phyloP scores from a whole-genome alignment of 2,797 vertebrate genomes.

The Gallinago nigripennis region DNA sequence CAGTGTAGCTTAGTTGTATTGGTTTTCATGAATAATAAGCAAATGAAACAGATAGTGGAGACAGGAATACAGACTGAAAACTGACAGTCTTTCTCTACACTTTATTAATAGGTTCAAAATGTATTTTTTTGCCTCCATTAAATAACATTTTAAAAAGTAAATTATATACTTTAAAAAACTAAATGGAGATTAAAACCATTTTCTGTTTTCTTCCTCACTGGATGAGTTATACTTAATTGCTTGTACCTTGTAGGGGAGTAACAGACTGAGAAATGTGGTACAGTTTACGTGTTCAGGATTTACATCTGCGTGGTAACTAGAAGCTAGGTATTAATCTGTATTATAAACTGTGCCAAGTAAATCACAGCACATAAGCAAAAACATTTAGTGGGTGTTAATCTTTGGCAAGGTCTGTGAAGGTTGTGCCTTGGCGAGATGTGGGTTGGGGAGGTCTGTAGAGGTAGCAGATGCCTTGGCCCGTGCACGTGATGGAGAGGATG shows the following conservation, averaged over 20 bases:
- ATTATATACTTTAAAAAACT: background rate
- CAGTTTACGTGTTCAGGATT: background rate
- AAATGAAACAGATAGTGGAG: background rate
- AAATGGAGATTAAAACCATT: background rate
- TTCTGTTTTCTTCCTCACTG: background rate
- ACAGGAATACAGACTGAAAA: background rate
- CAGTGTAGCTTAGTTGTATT: background rate
- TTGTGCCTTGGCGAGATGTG: background rate
- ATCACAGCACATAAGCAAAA: background rate
- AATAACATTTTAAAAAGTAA: background rate
- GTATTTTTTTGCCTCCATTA: background rate
- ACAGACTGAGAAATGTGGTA: background rate
- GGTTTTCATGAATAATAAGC: background rate
- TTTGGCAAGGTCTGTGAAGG: background rate
- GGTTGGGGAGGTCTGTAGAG: background rate
- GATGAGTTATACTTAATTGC: background rate
- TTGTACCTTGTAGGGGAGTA: background rate
- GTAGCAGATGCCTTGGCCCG: background rate
- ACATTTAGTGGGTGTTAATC: background rate
- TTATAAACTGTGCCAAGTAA: background rate
- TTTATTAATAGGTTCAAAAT: background rate
- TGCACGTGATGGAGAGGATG: background rate
- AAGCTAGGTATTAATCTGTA: background rate
- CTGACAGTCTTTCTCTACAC: background rate
- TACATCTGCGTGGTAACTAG: background rate